These are phyloP conservation scores for Plectus sambesii DNA, from an alignment of 1,140 invertebrate genomes.

Conservation along the genomic window DNA sequence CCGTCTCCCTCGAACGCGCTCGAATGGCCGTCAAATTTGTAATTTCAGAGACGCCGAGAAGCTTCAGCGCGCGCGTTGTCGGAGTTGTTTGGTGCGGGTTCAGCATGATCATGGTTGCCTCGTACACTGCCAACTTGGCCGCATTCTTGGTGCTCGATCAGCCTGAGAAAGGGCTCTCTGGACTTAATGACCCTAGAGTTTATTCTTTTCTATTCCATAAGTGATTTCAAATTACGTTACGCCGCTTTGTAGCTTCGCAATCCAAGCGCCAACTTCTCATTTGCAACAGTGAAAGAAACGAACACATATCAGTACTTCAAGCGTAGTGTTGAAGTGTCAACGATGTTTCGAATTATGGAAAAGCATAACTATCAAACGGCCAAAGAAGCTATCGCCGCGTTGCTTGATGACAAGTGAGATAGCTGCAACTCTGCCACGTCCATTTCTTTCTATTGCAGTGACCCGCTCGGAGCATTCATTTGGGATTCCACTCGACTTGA, in stretches of 20 bases:
- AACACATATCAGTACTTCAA: slow-evolving; percentile 94
- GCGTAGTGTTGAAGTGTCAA: slow-evolving; percentile 89
- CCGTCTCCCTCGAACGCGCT: slow-evolving; percentile 17
- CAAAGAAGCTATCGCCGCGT: slow-evolving; percentile 82
- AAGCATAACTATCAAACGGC: slow-evolving; percentile 85
- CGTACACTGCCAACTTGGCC: slow-evolving; percentile 94
- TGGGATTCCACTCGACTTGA: slow-evolving; percentile 96
- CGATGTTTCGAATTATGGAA: slow-evolving; percentile 99
- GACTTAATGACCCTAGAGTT: slow-evolving; percentile 94
- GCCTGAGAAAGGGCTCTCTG: slow-evolving; percentile 89
- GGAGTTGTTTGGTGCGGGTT: slow-evolving; percentile 99
- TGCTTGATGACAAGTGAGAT: slow-evolving; percentile 84
- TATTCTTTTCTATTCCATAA: slow-evolving; percentile 15
- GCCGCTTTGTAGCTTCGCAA: slow-evolving; percentile 65
- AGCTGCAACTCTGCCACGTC: not conserved
- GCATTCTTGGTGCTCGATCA: slow-evolving; percentile 94
- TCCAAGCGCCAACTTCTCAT: slow-evolving; percentile 95
- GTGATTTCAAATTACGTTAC: too few species aligned
- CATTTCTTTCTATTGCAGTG: slow-evolving; percentile 46
- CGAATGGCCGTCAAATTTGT: too few species aligned
- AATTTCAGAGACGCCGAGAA: slow-evolving; percentile 72
- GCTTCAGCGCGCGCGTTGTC: slow-evolving; percentile 89
- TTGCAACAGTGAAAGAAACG: slow-evolving; percentile 85
- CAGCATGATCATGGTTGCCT: slow-evolving; percentile 99
- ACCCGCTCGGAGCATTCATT: slow-evolving; percentile 95